Conservation (phyloP, 2,797 vertebrate genomes). For the Phataginus tricuspis region DNA sequence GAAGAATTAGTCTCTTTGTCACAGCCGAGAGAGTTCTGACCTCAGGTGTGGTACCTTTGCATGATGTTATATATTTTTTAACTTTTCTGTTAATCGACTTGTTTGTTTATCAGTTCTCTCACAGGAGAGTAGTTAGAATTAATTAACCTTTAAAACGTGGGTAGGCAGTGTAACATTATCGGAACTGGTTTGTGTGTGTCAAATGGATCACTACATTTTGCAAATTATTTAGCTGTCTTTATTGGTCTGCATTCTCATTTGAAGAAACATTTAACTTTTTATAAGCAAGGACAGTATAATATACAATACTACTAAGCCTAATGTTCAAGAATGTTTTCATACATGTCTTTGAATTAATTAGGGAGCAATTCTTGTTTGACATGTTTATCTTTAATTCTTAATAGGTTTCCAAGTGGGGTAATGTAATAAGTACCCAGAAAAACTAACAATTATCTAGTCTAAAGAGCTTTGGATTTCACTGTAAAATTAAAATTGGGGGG, state of each 20-base stretch:
- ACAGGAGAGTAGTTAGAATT: conserved; percentile 60
- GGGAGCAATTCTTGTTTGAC: conserved; percentile 79
- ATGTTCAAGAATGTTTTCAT: conserved; percentile 78
- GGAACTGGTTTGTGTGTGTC: conserved; percentile 41
- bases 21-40: not conserved
- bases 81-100: conserved; percentile 48
- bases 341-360: conserved; percentile 81
- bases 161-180: conserved; percentile 59
- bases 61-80: conserved; percentile 35
- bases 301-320: conserved; percentile 72
- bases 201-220: conserved; percentile 52
- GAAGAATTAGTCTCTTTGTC: conserved; percentile 52
- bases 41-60: not conserved
- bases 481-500: conserved; percentile 78
- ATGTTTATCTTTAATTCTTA: conserved; percentile 83
- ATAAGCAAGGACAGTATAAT: conserved; percentile 75
- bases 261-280: conserved; percentile 79
- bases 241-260: conserved; percentile 68
- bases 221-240: conserved; percentile 62
- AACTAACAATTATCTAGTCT: conserved; percentile 82
- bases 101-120: conserved; percentile 62
- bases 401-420: conserved; percentile 79
- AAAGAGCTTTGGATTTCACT: conserved; percentile 80
- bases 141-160: conserved; percentile 66
- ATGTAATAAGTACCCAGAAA: conserved; percentile 77